Base-by-base conservation (phyloP, 2,888 invertebrate species). In the Norana najaformis region DNA sequence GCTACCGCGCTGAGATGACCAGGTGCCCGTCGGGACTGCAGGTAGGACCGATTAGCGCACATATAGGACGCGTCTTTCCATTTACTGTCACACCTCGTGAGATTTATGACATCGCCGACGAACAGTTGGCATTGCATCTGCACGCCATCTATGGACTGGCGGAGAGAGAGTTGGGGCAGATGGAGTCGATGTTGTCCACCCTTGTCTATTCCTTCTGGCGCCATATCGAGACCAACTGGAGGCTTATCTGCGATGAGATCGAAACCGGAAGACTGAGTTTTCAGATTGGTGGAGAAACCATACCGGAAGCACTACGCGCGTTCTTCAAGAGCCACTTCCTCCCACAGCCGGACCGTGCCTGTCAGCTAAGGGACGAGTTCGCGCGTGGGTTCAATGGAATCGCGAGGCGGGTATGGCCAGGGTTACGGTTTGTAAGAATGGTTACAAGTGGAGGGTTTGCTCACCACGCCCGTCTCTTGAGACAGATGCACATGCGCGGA, bases 221-320 rank as follows among this genome's bases (percentile, higher is more conserved):
- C 36, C 89, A 91, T 85, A 82, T 93, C 18, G 91, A 91, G 36
- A 39, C 69, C 34, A 90, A 92, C 90, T 93, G 93, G 93, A 41
- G 47, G 36, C 47, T 82, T 34, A 88, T 93, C 23, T 93, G 92
- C 88, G 69, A 89, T 41, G 91, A 92, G 88, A 93, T 93, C 35
- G 92, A 92, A 83, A 36, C 38, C 16, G 93, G 92, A n/a, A 34
- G 82, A 34, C 35, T 90, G 18, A 83, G 69, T 38, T 83, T 88
- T 93, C 94, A 39, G 93, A 94, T 90, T 93, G 93, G 6, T 90
- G 92, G 83, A 91, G 94, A 88, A 94, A 94, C 30, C 37, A 88
- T 14, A 88, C 88, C 36, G 88, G 92, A 91, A 20, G 94, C 94
- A 88, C 91, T 94, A 14, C 90, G 93, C 47, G 89, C 91, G 37